Evolutionary conservation across 1,140 invertebrate species (phyloP).

Genomic region (Nylanderia fulva): DNA sequence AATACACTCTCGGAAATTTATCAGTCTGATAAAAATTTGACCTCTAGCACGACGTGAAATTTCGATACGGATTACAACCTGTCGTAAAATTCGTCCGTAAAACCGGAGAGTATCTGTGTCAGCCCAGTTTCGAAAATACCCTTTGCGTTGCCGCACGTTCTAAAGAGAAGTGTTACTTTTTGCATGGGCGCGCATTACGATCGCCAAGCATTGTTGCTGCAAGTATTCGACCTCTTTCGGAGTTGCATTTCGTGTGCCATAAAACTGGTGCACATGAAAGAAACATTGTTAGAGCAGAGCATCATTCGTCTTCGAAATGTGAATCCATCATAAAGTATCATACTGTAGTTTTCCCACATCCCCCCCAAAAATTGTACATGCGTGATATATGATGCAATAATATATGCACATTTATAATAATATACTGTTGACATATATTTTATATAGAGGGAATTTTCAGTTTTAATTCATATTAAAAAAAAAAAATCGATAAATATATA

Average conservation of each 20-base stretch:
- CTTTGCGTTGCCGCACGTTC: constrained; percentile 11
- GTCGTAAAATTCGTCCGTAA: constrained; percentile 47
- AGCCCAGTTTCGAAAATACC: constrained; percentile 33
- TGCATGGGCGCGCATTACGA: constrained; percentile 12
- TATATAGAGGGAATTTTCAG: not conserved
- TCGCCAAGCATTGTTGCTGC: constrained; percentile 24
- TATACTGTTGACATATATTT: constrained; percentile 1
- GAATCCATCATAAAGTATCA: constrained; percentile 54
- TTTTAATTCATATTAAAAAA: not conserved
- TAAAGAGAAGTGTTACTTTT: constrained; percentile 56
- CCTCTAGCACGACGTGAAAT: not conserved
- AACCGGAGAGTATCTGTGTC: constrained; percentile 26
- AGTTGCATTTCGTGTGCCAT: constrained; percentile 44
- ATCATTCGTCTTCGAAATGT: constrained; percentile 52
- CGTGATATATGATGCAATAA: constrained; percentile 16
- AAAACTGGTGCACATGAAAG: constrained; percentile 55
- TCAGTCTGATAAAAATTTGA: constrained; percentile 33
- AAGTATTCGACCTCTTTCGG: constrained; percentile 58
- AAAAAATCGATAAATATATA: not conserved
- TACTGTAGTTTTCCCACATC: constrained; percentile 22
- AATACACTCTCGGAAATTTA: not conserved
- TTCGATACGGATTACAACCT: constrained; percentile 7
- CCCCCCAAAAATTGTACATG: constrained; percentile 10
- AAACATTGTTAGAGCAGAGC: constrained; percentile 57
- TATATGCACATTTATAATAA: not conserved